These are phyloP conservation scores for Xestobium rufovillosum DNA, from an alignment of 2,888 invertebrate species.

Conservation along the genomic window DNA sequence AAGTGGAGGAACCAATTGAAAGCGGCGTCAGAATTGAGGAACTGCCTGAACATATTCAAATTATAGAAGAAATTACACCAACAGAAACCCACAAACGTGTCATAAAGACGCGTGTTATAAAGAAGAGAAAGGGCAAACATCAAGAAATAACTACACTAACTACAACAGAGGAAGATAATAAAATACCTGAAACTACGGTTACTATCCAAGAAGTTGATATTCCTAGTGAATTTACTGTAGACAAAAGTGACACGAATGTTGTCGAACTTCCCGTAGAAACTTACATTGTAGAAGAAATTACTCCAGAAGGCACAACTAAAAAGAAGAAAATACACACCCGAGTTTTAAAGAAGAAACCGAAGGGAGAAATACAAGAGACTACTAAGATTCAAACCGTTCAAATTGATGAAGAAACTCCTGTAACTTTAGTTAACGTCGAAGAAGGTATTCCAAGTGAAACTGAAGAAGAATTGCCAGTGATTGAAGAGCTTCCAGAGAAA, in stretches of 20 bases:
- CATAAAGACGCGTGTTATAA: conserved; percentile 36
- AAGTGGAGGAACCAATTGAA: conserved; percentile 9
- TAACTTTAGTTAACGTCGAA: not conserved
- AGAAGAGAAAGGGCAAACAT: conserved; percentile 32
- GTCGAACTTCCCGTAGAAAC: conserved; percentile 21
- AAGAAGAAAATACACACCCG: conserved; percentile 25
- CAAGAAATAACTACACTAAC: conserved; percentile 40
- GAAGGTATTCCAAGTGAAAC: not conserved
- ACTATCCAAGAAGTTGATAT: conserved; percentile 36
- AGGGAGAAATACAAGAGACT: conserved; percentile 22
- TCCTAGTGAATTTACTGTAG: conserved; percentile 35
- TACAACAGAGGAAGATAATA: conserved; percentile 45
- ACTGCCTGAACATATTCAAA: conserved; percentile 30
- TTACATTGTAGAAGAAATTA: conserved; percentile 4
- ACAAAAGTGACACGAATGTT: conserved; percentile 18
- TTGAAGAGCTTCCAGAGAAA: conserved; percentile 1
- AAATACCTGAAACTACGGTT: conserved; percentile 33
- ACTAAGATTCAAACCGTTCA: conserved; percentile 1
- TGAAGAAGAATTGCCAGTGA: not conserved
- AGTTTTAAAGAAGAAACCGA: conserved; percentile 30
- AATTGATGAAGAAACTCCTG: not conserved
- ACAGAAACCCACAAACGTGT: conserved; percentile 28
- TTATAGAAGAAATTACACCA: conserved; percentile 24
- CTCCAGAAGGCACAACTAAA: conserved; percentile 16
- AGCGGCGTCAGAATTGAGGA: conserved; percentile 17